A percentile compares a stretch with the other conserved stretches of the same genome.
Evolutionary conservation across 2,113 vertebrate species (phyloP).

Genomic region (Odontophorus gujanensis): DNA sequence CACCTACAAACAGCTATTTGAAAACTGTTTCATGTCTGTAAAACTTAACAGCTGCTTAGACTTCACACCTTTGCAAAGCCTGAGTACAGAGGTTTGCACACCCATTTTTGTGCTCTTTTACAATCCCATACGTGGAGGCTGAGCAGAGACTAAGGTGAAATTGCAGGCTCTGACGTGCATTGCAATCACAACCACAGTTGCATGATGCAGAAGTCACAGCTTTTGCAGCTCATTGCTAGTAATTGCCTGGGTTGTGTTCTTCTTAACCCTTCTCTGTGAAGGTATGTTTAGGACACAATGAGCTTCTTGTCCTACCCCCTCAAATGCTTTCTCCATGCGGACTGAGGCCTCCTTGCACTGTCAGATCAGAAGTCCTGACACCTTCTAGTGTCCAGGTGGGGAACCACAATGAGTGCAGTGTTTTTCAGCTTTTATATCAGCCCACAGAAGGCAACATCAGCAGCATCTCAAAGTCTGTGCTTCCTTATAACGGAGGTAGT

Average conservation of each 20-base stretch:
- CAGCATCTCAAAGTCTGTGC: not conserved
- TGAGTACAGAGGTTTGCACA: accelerated
- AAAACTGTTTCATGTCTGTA: not conserved
- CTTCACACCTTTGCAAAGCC: not conserved
- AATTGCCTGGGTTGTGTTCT: not conserved
- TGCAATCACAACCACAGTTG: not conserved
- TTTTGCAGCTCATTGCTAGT: not conserved
- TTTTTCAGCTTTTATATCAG: not conserved
- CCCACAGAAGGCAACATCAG: not conserved
- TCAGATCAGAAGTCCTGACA: not conserved
- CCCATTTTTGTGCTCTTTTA: not conserved
- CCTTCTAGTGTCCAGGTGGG: not conserved
- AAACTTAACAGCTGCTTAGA: not conserved
- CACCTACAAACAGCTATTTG: not conserved
- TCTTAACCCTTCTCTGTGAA: not conserved
- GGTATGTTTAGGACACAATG: not conserved
- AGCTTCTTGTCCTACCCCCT: not conserved
- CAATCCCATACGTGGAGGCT: not conserved
- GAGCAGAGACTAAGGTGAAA: not conserved
- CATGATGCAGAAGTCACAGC: not conserved
- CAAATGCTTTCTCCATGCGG: not conserved
- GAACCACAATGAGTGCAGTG: not conserved
- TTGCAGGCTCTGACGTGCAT: not conserved
- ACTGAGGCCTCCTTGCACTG: accelerated
- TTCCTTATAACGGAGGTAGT: not conserved